These are phyloP conservation scores for Oryzias javanicus DNA, from an alignment of 2,113 vertebrate genomes.

Conservation along the genomic window DNA sequence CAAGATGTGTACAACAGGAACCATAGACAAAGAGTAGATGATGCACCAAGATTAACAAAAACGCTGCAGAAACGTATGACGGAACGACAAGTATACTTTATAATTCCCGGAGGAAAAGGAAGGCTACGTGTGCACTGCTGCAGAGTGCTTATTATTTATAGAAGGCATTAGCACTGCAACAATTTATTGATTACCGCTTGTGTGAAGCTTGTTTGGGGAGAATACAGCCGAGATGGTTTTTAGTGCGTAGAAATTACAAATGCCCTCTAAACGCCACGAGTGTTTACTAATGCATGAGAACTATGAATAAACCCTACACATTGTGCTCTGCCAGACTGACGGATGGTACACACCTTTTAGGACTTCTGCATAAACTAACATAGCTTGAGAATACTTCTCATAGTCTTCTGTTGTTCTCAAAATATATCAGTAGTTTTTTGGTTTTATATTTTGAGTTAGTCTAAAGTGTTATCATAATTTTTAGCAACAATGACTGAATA, in stretches of 20 bases:
- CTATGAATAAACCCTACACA: background rate
- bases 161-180: background rate
- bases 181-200: background rate
- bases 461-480: no score
- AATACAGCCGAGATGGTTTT: background rate
- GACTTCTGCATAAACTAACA: no score
- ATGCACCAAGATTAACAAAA: slow-evolving; percentile 41
- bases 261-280: background rate
- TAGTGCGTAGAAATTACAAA: background rate
- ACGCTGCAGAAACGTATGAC: slow-evolving; percentile 33
- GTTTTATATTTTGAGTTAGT: no score
- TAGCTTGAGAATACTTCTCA: no score
- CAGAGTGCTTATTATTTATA: slow-evolving; percentile 4
- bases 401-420: no score
- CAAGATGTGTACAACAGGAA: slow-evolving; percentile 32
- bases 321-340: background rate
- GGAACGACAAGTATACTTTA: background rate
- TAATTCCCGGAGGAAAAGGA: slow-evolving; percentile 6
- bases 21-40: slow-evolving; percentile 30
- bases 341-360: background rate
- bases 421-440: no score
- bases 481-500: no score
- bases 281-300: background rate
- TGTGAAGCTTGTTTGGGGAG: background rate
- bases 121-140: background rate